phyloP scores from a whole-genome alignment of 2,113 vertebrate genomes.

The Rhagologus leucostigma region DNA sequence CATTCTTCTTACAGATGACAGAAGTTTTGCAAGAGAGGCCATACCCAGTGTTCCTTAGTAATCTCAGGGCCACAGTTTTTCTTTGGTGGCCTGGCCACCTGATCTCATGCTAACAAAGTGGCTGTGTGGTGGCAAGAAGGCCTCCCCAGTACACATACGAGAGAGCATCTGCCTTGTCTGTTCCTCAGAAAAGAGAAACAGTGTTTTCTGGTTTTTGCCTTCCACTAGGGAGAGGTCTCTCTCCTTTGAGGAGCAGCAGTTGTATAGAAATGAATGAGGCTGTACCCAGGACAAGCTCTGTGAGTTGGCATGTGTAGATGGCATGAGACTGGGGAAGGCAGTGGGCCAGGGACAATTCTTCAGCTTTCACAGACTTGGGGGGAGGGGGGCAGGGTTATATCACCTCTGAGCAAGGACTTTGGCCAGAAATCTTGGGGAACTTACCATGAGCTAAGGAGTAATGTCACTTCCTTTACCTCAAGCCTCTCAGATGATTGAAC shows the following conservation, averaged over 20 bases:
- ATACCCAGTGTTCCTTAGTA: background rate
- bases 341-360: background rate
- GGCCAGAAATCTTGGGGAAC: background rate
- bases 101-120: background rate
- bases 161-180: background rate
- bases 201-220: background rate
- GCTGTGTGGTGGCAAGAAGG: background rate
- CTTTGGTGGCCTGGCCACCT: background rate
- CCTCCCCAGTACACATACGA: background rate
- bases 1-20: background rate
- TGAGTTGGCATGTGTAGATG: background rate
- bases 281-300: background rate
- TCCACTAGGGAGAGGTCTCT: background rate
- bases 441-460: background rate
- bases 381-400: background rate
- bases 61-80: background rate
- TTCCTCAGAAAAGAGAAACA: background rate
- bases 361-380: background rate
- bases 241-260: background rate
- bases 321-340: background rate
- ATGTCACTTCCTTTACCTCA: background rate
- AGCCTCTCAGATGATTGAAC: background rate
- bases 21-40: background rate
- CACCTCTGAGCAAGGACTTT: background rate
- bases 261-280: background rate